Base-by-base conservation (phyloP, 2,113 vertebrate species). In the Bubo blakistoni region DNA sequence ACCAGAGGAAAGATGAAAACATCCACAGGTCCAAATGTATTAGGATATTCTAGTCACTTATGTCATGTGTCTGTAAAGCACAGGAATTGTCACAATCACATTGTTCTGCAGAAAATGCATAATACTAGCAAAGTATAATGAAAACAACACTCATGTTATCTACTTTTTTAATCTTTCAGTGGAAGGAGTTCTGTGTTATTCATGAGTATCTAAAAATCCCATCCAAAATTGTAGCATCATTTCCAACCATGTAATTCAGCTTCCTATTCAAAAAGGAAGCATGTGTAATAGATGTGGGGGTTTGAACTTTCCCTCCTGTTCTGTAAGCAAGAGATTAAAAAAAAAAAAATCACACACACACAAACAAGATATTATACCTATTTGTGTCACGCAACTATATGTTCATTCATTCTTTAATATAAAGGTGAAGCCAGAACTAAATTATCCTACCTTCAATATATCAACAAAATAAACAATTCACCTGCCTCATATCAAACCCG, bases 21-120 rank as follows among this genome's bases (percentile, higher is more conserved):
- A 79, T 44, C 61, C 88, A 92, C 77, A 95, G n/a, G 10, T 76
- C 24, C 54, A 47, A 78, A 90, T 5, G 86, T 44, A 96, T 32
- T n/a, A 59, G 16, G n/a, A 62, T 96, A 91, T 81, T 94, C 85
- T 89, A 92, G 93, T 88, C 89, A 95, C 82, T 96, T 90, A 81
- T 6, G 47, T 63, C 95, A 96, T 36, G 42, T 80, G 66, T 86
- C 65, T 93, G 74, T 89, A 95, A 97, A 92, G 74, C 80, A 95
- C 20, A 80, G 46, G 54, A 95, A 95, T 92, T 18, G 49, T 29
- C 73, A 87, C 47, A 81, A 26, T 34, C 65, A 78, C 65, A 62
- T 4, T 71, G 21, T 32, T 44, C 30, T 72, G 16, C 11, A 91
- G 52, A 84, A 95, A 91, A 61, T 15, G 18, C 46, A 16, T 26